Conservation (phyloP, 2,113 vertebrate genomes). For the Beaufortia kweichowensis region DNA sequence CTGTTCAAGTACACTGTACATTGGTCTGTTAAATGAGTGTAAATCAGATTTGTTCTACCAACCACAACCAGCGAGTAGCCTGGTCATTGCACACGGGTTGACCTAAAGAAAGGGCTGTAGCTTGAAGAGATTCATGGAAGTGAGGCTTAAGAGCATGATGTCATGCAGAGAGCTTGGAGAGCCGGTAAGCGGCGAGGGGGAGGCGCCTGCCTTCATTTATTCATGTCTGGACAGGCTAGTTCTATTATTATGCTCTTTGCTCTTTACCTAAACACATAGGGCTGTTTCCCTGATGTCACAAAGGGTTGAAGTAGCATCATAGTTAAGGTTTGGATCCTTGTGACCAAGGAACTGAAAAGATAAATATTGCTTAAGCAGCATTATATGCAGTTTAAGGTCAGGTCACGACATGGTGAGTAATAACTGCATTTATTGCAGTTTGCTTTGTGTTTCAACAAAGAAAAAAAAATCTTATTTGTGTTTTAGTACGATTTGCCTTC, state of each 20-base stretch:
- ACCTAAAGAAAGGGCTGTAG: constrained; percentile 10
- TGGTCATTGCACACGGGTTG: neutral
- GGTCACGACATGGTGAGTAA: too few relatives aligned
- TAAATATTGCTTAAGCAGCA: neutral
- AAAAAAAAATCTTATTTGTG: too few relatives aligned
- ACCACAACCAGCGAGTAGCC: neutral
- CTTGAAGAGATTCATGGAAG: constrained; percentile 39
- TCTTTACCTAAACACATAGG: constrained; percentile 5
- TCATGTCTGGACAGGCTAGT: constrained; percentile 41
- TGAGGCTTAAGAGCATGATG: constrained; percentile 46
- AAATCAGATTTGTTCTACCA: neutral
- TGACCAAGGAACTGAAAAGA: neutral
- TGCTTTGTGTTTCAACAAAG: too few relatives aligned
- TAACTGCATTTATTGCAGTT: too few relatives aligned
- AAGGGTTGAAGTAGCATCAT: neutral
- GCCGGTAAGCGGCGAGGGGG: constrained; percentile 1
- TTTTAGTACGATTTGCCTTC: too few relatives aligned
- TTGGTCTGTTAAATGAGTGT: neutral
- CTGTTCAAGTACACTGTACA: neutral
- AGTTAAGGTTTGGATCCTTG: neutral
- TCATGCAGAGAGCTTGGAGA: constrained; percentile 31
- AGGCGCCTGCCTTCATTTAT: constrained; percentile 26
- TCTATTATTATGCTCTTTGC: constrained; percentile 33
- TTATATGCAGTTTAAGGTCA: too few relatives aligned
- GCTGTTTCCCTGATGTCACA: constrained; percentile 4